Conservation (phyloP, 2,113 vertebrate species). For the Varanus komodoensis region DNA sequence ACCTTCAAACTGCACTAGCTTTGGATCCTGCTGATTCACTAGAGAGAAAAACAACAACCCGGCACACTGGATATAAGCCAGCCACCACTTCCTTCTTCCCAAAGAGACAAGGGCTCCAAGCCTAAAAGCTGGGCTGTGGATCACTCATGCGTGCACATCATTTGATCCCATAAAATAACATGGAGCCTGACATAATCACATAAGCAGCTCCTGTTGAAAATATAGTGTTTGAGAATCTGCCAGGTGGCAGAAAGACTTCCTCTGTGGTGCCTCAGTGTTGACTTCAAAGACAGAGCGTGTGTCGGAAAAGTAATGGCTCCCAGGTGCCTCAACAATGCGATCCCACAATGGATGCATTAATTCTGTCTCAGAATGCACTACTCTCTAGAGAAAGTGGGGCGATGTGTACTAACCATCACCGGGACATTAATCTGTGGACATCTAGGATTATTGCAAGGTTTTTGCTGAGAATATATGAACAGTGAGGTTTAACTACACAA, state of each 20-base stretch:
- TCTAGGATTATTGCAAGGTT: rapidly evolving
- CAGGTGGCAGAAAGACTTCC: background rate
- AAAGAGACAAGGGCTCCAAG: background rate
- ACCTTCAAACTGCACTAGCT: too few species aligned
- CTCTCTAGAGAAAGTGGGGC: background rate
- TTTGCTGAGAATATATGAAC: background rate
- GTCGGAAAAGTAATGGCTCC: rapidly evolving
- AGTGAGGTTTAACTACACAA: rapidly evolving
- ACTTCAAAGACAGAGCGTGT: background rate
- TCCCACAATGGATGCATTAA: rapidly evolving
- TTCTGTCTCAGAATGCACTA: rapidly evolving
- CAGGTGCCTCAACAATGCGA: background rate
- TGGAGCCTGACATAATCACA: too few species aligned
- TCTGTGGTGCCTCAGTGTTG: background rate
- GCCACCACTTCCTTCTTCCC: background rate
- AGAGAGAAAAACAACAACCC: background rate
- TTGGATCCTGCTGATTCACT: too few species aligned
- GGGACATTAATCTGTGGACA: background rate
- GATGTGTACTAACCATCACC: rapidly evolving
- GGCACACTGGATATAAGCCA: background rate
- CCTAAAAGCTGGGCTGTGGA: background rate
- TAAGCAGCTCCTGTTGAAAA: background rate
- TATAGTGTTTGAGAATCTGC: background rate
- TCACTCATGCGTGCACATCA: background rate
- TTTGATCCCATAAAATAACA: too few species aligned